Percentiles rank a stretch among this genome's conserved stretches.
phyloP scores from a whole-genome alignment of 2,888 invertebrate species.

The Abrostola triplasia region DNA sequence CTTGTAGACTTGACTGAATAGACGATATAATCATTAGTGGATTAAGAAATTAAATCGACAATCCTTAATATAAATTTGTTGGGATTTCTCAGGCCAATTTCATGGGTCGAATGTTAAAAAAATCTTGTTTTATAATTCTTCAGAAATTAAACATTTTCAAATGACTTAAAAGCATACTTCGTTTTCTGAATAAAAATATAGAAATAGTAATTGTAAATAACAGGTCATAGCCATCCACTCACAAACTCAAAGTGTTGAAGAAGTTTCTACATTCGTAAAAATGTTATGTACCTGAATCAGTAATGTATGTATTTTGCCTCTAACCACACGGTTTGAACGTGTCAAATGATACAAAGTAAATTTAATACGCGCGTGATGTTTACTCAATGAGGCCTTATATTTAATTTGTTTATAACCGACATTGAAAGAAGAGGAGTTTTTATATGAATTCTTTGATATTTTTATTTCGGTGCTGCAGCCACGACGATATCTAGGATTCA shows the following conservation, averaged over 20 bases:
- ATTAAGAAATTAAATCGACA: too few relatives aligned
- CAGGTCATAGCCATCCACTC: too few relatives aligned
- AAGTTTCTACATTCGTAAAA: not conserved
- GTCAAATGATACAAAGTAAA: not conserved
- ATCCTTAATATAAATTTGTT: too few relatives aligned
- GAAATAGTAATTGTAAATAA: too few relatives aligned
- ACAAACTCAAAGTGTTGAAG: too few relatives aligned
- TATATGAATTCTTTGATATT: not conserved
- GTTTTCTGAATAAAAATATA: too few relatives aligned
- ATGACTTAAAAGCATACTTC: too few relatives aligned
- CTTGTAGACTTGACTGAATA: not conserved
- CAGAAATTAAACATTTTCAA: too few relatives aligned
- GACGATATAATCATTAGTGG: not conserved
- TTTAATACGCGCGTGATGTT: not conserved
- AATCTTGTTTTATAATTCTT: too few relatives aligned
- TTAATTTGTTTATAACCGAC: not conserved
- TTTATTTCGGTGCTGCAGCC: too few relatives aligned
- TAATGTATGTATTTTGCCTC: not conserved
- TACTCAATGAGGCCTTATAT: not conserved
- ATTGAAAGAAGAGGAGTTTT: not conserved
- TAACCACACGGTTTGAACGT: not conserved
- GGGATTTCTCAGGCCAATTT: conserved; percentile 1
- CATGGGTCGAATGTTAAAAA: too few relatives aligned
- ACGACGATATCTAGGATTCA: too few relatives aligned
- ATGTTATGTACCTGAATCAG: not conserved